phyloP scores from a whole-genome alignment of 2,797 vertebrate genomes.

The Myotis vivesi region DNA sequence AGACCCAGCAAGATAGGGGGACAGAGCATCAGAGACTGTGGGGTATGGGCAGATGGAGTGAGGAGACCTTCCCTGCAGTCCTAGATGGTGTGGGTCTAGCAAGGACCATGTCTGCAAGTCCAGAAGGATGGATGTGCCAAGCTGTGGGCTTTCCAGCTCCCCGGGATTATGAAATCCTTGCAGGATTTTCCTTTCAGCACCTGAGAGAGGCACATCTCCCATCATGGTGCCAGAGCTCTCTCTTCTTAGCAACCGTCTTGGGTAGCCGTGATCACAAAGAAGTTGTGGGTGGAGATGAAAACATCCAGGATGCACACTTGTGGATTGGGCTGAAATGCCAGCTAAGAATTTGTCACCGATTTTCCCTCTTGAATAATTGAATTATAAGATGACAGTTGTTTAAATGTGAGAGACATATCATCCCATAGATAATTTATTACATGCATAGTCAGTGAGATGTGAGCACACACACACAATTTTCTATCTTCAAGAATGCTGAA shows the following conservation, averaged over 20 bases:
- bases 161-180: neutral
- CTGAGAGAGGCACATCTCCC: neutral
- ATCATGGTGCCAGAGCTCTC: neutral
- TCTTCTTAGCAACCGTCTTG: constrained; percentile 27
- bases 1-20: neutral
- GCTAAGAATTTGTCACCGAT: constrained; percentile 50
- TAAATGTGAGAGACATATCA: constrained; percentile 20
- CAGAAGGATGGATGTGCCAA: neutral
- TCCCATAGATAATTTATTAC: neutral
- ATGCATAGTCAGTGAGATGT: neutral
- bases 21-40: neutral
- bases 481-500: neutral
- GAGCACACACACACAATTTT: neutral
- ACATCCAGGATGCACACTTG: constrained; percentile 11
- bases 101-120: neutral
- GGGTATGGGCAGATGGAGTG: rapidly evolving
- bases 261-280: neutral
- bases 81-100: neutral
- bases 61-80: neutral
- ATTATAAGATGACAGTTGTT: constrained; percentile 45
- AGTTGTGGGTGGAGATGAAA: constrained; percentile 2
- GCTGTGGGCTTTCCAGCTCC: neutral
- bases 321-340: constrained; percentile 31
- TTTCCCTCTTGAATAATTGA: constrained; percentile 17
- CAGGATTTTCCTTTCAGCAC: neutral